phyloP scores from a whole-genome alignment of 2,113 vertebrate species.

The Dryoscopus gambensis region DNA sequence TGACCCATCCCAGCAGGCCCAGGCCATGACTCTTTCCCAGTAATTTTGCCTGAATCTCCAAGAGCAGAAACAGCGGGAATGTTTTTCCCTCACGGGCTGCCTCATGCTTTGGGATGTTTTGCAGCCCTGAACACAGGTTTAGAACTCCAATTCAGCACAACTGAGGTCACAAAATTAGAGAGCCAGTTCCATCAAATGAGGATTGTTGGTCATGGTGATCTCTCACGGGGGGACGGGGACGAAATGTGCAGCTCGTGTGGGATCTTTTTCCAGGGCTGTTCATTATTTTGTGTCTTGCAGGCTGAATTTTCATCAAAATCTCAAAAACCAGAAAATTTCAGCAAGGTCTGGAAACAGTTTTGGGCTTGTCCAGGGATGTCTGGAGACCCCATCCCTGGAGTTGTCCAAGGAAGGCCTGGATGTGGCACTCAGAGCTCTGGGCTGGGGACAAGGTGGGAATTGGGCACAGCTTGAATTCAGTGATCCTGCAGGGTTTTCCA shows the following conservation, averaged over 20 bases:
- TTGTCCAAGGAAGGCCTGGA: background rate
- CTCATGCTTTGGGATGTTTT: background rate
- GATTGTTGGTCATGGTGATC: background rate
- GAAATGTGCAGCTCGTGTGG: accelerated
- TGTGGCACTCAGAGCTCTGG: background rate
- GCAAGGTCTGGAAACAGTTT: background rate
- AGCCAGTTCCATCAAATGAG: background rate
- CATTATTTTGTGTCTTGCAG: background rate
- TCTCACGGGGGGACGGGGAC: accelerated
- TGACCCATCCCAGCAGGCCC: background rate
- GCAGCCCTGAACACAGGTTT: background rate
- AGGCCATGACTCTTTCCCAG: background rate
- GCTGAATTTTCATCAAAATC: background rate
- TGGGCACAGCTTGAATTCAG: accelerated
- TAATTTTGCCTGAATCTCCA: background rate
- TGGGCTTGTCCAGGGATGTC: background rate
- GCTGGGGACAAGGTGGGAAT: background rate
- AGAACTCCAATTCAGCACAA: background rate
- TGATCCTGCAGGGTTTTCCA: background rate
- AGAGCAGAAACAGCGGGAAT: background rate
- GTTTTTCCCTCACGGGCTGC: background rate
- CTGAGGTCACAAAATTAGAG: background rate
- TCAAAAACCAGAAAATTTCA: background rate
- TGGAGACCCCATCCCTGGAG: background rate
- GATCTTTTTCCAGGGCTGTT: background rate